Base-by-base conservation (phyloP, 2,113 vertebrate species). In the Balaeniceps rex region DNA sequence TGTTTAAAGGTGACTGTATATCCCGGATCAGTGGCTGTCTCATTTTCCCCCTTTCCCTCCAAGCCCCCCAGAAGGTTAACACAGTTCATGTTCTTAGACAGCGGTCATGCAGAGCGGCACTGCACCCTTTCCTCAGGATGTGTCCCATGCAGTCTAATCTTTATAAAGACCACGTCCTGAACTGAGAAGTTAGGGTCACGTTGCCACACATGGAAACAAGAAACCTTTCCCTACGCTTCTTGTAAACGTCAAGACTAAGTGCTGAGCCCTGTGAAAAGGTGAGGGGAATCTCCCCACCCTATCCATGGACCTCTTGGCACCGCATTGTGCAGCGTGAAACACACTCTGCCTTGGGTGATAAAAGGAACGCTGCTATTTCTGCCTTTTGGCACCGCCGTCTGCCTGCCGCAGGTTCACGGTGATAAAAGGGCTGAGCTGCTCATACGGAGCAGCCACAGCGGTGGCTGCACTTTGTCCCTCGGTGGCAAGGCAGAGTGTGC, bases 61-160 rank as follows among this genome's bases (percentile, higher is more conserved):
- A 40, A 63, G 14, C 63, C 51, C 83, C 55, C 11, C 18, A 49
- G 34, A 26, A 97, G 92, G 89, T 96, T 60, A 78, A 52, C 33
- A 6, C 19, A 65, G 88, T 94, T 94, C 71, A 72, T 63, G 49
- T 55, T 94, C 69, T 44, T 64, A 44, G 64, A 49, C 60, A 77
- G 82, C 1, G 10, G 68, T 80, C 92, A 87, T 2, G 8, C 79
- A 72, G 52, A 80, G 89, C 33, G 3, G 64, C 60, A 81, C 97
- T 97, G 95, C 96, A 55, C 96, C 93, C 96, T 98, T 98, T 98
- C 98, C 98, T 98, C 92, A 96, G 98, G 97, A 98, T 98, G 74
- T 90, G 83, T 93, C 90, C 64, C 3, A 2, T 81, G 79, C 63
- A 77, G 83, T 28, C 85, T 96, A 94, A 92, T 93, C 94, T 97